Base-by-base conservation (phyloP, 2,888 invertebrate genomes). In the Polymixis flavicincta region DNA sequence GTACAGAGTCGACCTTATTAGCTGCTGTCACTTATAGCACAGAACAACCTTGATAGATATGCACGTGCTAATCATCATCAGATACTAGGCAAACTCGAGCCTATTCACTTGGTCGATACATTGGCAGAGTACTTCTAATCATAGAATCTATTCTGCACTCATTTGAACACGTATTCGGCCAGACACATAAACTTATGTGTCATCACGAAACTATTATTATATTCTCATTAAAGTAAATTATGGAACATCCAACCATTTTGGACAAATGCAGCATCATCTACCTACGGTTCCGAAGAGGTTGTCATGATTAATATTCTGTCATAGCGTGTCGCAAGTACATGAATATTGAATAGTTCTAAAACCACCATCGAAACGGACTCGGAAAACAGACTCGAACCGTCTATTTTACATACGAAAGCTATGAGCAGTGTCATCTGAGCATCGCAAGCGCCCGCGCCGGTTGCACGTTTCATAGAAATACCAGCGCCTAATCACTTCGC, bases 401-500 rank as follows among this genome's bases (percentile, higher is more conserved):
- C 82, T 83, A 71, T 65, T 83, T 84, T 74, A 74, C 83, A 83
- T 83, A 81, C 73, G 73, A 81, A 81, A 84, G 73, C 82, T 73
- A 84, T 63, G 71, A 75, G 61, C 71, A 65, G 85, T 85, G 77
- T 81, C 85, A 83, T 81, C 83, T 76, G n/a, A 63, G 54, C 70
- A 50, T 80, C 67, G 81, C 76, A 71, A 78, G 81, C 74, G 68
- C 61, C 25, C 72, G 81, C 74, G 65, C 64, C 32, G 61, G 70
- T 78, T 66, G 71, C 73, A 70, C 74, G 76, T 71, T 85, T 76
- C 82, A 84, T 86, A 82, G 82, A 86, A 82, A 85, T 84, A 82
- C 79, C 79, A 78, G 60, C 48, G 73, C 77, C 79, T 84, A 86
- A 85, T 84, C 82, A 83, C 81, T 90, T 89, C 88, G 82, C 75